A percentile compares a stretch with the other conserved stretches of the same genome.
phyloP scores from a whole-genome alignment of 2,888 invertebrate genomes.

The Auanema sp. region DNA sequence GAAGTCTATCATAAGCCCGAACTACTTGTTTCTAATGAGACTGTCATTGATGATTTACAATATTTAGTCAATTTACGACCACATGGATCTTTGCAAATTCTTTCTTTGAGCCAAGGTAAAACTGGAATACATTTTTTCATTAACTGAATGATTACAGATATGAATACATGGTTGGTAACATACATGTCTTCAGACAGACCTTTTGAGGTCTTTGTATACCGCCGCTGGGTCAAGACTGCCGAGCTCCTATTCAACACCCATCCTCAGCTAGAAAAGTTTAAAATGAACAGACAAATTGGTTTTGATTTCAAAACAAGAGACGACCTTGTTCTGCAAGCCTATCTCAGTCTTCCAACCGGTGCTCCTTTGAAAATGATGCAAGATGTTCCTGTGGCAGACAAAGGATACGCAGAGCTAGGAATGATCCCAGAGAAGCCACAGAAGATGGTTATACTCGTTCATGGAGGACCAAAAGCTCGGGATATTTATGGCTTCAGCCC shows the following conservation, averaged over 20 bases:
- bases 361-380: conserved; percentile 41
- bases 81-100: conserved; percentile 42
- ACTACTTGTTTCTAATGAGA: conserved; percentile 60
- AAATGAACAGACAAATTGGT: conserved; percentile 57
- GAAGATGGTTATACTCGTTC: conserved; percentile 58
- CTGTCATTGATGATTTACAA: conserved; percentile 52
- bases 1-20: conserved; percentile 63
- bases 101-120: conserved; percentile 38
- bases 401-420: conserved; percentile 55
- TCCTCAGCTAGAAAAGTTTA: conserved; percentile 52
- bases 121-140: background rate
- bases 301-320: conserved; percentile 62
- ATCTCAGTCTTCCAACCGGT: conserved; percentile 57
- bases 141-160: conserved; percentile 33
- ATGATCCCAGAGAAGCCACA: conserved; percentile 57
- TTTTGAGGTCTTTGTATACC: conserved; percentile 52
- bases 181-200: conserved; percentile 60
- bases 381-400: conserved; percentile 50
- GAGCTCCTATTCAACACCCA: conserved; percentile 59
- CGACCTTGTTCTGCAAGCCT: conserved; percentile 60
- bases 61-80: conserved; percentile 59
- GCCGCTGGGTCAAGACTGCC: conserved; percentile 44
- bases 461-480: conserved; percentile 61
- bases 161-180: conserved; percentile 61
- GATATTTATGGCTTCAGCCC: conserved; percentile 59